Evolutionary conservation across 2,888 invertebrate species (phyloP).

Genomic region (Heliothis peltigera): DNA sequence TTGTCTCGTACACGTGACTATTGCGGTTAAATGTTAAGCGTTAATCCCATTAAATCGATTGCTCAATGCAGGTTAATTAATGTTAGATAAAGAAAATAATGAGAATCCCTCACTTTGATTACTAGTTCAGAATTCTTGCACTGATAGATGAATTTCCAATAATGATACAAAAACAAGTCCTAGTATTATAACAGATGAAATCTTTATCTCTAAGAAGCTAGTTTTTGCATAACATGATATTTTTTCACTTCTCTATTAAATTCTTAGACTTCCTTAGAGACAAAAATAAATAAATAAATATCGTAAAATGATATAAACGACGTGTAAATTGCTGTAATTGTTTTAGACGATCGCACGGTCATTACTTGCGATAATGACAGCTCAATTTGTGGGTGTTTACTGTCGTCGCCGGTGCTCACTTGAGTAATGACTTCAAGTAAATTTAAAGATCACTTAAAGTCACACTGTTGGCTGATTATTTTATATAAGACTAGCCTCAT

Average conservation of each 20-base stretch:
- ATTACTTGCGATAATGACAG: conserved; percentile 34
- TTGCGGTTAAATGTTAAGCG: too few relatives aligned
- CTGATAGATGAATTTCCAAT: too few relatives aligned
- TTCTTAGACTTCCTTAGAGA: conserved; percentile 1
- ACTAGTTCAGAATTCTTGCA: too few relatives aligned
- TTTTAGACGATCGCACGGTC: conserved; percentile 35
- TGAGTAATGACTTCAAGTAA: neutral
- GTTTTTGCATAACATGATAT: neutral
- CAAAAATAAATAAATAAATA: conserved; percentile 3
- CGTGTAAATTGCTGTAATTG: conserved; percentile 32
- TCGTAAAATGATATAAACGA: neutral
- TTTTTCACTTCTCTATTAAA: neutral
- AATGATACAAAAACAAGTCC: neutral
- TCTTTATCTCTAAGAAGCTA: neutral
- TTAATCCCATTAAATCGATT: too few relatives aligned
- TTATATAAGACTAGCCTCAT: too few relatives aligned
- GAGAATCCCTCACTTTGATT: too few relatives aligned
- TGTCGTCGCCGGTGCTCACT: conserved; percentile 9
- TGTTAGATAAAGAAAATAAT: too few relatives aligned
- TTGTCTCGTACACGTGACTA: too few relatives aligned
- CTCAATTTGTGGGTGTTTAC: conserved; percentile 41
- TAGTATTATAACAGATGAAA: neutral
- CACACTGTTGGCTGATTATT: neutral
- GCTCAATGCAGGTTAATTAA: too few relatives aligned
- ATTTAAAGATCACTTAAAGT: neutral